These are phyloP conservation scores for Podarcis lilfordi DNA, from an alignment of 2,797 vertebrate species.

Conservation along the genomic window DNA sequence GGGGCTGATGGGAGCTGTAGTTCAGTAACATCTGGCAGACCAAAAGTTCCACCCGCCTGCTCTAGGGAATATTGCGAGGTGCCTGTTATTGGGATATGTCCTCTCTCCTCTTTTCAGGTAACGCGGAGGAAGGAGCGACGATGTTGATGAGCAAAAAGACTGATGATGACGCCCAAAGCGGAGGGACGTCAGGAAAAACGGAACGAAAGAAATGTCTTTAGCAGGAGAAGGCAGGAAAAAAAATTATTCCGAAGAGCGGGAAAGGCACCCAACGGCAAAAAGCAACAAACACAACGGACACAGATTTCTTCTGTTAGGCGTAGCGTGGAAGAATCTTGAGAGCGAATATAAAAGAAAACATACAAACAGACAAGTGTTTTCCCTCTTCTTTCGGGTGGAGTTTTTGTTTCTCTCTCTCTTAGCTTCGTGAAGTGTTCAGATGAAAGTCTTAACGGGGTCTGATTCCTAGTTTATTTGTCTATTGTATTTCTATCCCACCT, in stretches of 20 bases:
- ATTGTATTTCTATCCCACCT: no score
- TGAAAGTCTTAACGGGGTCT: not conserved
- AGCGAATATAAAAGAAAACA: not conserved
- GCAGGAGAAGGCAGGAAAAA: not conserved
- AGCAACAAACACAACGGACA: not conserved
- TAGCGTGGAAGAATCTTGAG: not conserved
- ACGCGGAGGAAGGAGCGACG: not conserved
- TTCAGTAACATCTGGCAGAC: no score
- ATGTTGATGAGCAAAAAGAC: not conserved
- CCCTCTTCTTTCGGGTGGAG: not conserved
- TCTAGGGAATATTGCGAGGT: not conserved
- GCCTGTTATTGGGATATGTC: not conserved
- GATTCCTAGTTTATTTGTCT: not conserved
- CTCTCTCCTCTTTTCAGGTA: constrained; percentile 15
- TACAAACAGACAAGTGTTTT: not conserved
- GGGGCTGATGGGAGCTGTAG: no score
- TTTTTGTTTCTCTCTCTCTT: not conserved
- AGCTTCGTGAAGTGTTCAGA: not conserved
- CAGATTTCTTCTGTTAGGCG: not conserved
- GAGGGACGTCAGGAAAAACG: not conserved
- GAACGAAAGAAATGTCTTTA: not conserved
- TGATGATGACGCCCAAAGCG: not conserved
- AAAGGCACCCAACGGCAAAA: not conserved
- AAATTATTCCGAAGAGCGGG: not conserved
- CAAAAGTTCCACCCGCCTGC: no score